A percentile compares a stretch with the other conserved stretches of the same genome.
Evolutionary conservation across 2,113 vertebrate genomes (phyloP).

Genomic region (Podarcis raffonei): DNA sequence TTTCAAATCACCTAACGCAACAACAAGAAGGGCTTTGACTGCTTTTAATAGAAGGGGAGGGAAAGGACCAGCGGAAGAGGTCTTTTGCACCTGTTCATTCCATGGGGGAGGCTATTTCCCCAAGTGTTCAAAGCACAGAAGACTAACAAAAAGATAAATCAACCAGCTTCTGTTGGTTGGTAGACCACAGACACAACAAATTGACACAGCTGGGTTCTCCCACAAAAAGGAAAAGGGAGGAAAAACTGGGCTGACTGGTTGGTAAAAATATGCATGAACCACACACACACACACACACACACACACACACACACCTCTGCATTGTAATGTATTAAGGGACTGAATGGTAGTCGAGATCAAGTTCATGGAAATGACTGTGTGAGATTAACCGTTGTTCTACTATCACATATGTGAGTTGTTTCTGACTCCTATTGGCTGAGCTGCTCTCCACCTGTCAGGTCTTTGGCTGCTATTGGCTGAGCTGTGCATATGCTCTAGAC

Average conservation of each 20-base stretch:
- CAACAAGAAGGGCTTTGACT: neutral
- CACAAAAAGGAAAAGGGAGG: neutral
- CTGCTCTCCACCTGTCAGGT: neutral
- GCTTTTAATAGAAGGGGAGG: neutral
- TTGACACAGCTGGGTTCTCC: conserved; percentile 44
- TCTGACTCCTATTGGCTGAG: neutral
- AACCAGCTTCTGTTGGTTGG: neutral
- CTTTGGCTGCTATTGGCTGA: neutral
- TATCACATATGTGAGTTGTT: neutral
- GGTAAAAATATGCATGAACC: conserved; percentile 42
- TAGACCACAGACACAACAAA: conserved; percentile 42
- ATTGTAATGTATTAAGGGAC: neutral
- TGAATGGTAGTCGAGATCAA: neutral
- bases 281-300: neutral
- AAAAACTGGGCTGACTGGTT: conserved; percentile 23
- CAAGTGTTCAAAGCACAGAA: neutral
- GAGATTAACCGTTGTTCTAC: neutral
- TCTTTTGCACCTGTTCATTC: neutral
- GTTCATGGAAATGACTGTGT: neutral
- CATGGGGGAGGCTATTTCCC: neutral
- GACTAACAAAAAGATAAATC: conserved; percentile 12
- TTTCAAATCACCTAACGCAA: neutral
- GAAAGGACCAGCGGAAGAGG: rapidly evolving
- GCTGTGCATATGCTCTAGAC: too few species aligned
- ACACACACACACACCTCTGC: neutral